Percentiles rank a stretch among this genome's conserved stretches.
Evolutionary conservation across 1,140 invertebrate species (phyloP).

Genomic region (Camponotus floridanus): DNA sequence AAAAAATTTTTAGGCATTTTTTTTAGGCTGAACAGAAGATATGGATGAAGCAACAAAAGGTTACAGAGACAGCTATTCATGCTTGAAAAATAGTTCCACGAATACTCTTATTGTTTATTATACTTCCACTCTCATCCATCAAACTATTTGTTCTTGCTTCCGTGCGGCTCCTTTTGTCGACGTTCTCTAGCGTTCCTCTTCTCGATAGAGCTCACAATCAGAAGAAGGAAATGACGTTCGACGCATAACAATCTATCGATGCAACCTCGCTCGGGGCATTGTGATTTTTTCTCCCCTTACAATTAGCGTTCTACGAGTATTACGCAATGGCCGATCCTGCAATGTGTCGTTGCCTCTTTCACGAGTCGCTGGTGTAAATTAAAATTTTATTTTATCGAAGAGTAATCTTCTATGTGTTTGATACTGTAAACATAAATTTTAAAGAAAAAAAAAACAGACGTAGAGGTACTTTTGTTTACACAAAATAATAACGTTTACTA

Average conservation of each 20-base stretch:
- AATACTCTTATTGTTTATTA: constrained; percentile 25
- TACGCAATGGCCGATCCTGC: constrained; percentile 42
- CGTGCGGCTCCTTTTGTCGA: constrained; percentile 35
- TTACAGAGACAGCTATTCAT: constrained; percentile 27
- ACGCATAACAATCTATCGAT: constrained; percentile 56
- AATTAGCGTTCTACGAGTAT: constrained; percentile 32
- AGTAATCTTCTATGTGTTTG: background rate
- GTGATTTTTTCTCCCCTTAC: constrained; percentile 34
- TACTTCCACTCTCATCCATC: constrained; percentile 35
- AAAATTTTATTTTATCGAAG: constrained; percentile 1
- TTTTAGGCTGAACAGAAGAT: background rate
- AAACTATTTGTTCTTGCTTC: constrained; percentile 50
- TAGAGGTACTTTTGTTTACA: background rate
- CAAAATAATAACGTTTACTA: background rate
- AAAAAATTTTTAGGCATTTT: background rate
- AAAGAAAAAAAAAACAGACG: background rate
- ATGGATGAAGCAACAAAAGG: constrained; percentile 5
- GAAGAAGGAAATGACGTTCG: constrained; percentile 72
- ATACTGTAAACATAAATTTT: background rate
- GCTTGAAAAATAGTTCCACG: constrained; percentile 23
- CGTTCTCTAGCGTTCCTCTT: constrained; percentile 38
- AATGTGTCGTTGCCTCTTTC: constrained; percentile 22
- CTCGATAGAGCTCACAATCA: constrained; percentile 52
- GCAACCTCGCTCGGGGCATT: constrained; percentile 44
- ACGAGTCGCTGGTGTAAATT: background rate